Evolutionary conservation across 2,797 vertebrate genomes (phyloP).

Genomic region (Melanotaenia nigrans): DNA sequence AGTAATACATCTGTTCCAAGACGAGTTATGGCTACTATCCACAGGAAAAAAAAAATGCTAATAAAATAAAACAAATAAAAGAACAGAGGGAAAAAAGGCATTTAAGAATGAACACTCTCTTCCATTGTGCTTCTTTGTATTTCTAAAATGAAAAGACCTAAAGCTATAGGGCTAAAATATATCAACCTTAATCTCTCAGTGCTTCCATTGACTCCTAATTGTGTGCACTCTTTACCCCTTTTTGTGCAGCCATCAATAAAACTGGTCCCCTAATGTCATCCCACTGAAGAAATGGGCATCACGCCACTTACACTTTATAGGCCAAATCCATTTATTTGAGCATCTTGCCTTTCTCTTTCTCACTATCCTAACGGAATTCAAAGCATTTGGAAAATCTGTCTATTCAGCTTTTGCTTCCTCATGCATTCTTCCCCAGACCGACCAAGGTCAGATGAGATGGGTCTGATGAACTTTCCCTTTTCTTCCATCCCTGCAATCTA

Average conservation of each 20-base stretch:
- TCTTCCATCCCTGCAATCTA: constrained; percentile 87
- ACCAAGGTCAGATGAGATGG: constrained; percentile 90
- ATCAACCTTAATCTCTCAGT: constrained; percentile 82
- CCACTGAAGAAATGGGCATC: constrained; percentile 90
- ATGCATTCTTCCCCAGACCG: constrained; percentile 83
- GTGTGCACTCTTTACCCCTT: constrained; percentile 84
- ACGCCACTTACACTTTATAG: constrained; percentile 88
- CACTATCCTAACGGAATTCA: constrained; percentile 93
- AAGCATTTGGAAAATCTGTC: constrained; percentile 99
- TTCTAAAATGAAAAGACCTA: constrained; percentile 93
- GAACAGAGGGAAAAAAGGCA: constrained; percentile 83
- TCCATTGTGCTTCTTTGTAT: constrained; percentile 91
- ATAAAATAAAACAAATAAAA: constrained; percentile 87
- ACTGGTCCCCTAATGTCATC: constrained; percentile 88
- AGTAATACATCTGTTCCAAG: constrained; percentile 96
- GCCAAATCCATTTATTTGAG: constrained; percentile 92
- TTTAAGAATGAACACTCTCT: constrained; percentile 91
- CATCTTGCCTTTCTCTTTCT: constrained; percentile 78
- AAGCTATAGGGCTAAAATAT: constrained; percentile 89
- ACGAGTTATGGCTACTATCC: constrained; percentile 89
- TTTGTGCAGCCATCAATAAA: constrained; percentile 87
- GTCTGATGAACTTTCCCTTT: constrained; percentile 90
- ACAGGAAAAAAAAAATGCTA: constrained; percentile 58
- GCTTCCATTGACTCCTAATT: constrained; percentile 95
- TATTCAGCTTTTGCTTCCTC: constrained; percentile 89